Base-by-base conservation (phyloP, 2,888 invertebrate genomes). In the Lasius fuliginosus region DNA sequence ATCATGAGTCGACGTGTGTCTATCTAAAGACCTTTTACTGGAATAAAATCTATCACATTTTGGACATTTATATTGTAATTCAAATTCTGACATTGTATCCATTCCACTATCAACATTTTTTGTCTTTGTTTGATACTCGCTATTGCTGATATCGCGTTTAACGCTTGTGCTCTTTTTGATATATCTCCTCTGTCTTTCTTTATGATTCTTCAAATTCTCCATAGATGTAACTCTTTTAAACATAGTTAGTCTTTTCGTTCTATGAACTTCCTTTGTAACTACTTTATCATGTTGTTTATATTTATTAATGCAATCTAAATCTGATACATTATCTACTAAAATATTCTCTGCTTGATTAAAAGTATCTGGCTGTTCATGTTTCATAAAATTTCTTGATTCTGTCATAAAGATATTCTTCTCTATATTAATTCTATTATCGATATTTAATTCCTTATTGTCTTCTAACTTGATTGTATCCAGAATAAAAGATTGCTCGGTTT, bases 161-260 rank as follows among this genome's bases (percentile, higher is more conserved):
- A 74, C 5, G 11, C 46, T 86, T 8, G 40, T 65, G 36, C 82
- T 92, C 62, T 93, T 93, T 42, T 93, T 94, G 18, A 93, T 92
- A 33, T 92, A 93, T 49, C 91, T 90, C 9, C 93, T 91, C 74
- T 94, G 94, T 23, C 91, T 87, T 81, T 93, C 93, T 83, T 92
- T 94, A 58, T 91, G 83, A 84, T 90, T 93, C 69, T 87, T 92
- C 65, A 94, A 89, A 85, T 91, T 93, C 82, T 94, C 92, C 84
- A 94, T 93, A 1, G 93, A 94, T 0, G 94, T 94, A 18, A 93
- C 89, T 79, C 92, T 87, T 42, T 93, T 93, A 27, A 94, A 94
- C 84, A 91, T 86, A 0, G 91, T 86, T 36, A 90, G 81, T 83
- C 91, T 90, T 62, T 92, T 89, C 1, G 92, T 87, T 79, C 91